Conservation (phyloP, 2,797 vertebrate genomes). For the Dicrostonyx torquatus region DNA sequence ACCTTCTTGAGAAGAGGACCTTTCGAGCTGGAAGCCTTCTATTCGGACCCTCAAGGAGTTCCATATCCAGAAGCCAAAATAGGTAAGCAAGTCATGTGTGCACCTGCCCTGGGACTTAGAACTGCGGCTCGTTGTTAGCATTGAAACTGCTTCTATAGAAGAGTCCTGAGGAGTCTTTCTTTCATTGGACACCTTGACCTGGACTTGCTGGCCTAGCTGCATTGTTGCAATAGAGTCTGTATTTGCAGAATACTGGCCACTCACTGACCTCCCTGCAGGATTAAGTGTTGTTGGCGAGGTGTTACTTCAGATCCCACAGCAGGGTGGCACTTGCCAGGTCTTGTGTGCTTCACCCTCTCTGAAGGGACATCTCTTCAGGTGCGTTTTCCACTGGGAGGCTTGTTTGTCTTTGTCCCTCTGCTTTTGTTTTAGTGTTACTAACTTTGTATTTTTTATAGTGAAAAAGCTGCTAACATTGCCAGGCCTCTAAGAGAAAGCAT, state of each 20-base stretch:
- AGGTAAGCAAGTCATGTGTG: constrained; percentile 81
- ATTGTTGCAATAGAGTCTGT: not conserved
- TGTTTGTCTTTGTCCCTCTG: not conserved
- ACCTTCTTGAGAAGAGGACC: constrained; percentile 88
- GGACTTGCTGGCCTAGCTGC: not conserved
- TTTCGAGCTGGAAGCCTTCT: constrained; percentile 89
- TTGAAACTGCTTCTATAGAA: not conserved
- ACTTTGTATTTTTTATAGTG: not conserved
- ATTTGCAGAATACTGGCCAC: not conserved
- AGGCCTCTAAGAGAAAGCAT: not conserved
- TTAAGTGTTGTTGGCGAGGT: not conserved
- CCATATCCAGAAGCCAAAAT: constrained; percentile 89
- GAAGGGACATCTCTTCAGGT: not conserved
- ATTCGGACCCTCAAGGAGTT: constrained; percentile 87
- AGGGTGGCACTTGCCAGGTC: not conserved
- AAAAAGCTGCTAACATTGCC: not conserved
- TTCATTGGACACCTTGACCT: not conserved
- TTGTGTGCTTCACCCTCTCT: not conserved
- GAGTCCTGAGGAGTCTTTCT: not conserved
- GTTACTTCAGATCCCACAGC: not conserved
- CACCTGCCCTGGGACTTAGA: not conserved
- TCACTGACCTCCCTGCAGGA: not conserved
- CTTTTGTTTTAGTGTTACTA: not conserved
- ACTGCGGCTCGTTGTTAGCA: not conserved
- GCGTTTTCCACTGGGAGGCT: not conserved